Evolutionary conservation across 2,113 vertebrate genomes (phyloP), one percentile per base, ranked within the genome.

Genomic region (Spilogale gracilis): DNA sequence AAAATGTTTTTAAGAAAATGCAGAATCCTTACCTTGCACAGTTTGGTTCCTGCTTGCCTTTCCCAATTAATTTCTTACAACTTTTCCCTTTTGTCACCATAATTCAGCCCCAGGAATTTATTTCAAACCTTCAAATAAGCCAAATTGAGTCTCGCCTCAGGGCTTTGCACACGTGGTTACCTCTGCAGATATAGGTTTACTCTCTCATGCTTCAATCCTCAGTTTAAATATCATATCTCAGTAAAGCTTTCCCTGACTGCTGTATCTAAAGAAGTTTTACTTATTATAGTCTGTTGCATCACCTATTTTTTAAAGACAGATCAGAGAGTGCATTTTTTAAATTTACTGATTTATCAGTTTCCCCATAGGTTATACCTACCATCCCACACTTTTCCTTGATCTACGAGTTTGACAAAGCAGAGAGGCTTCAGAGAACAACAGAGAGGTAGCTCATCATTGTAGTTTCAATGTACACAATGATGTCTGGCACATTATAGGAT

Each of bases 1-100:
- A 74, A 95, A 79, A 84, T 2, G 48, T 95, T 93, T 93, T 21
- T 61, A 61, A 91, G 32, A 74, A 65, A 74, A 93, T 74, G 8
- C 1, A 43, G 4, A 93, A 61, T 81, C 14, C 3, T 96, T 92
- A 80, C 25, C 32, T 73, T 82, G 18, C 2, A 43, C 20, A 60
- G 11, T 90, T 82, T 45, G 16, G 8, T 65, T 20, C 30, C 50
- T 69, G 54, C 80, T 96, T 93, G 60, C 10, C 27, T 94, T 6
- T 82, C 61, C 10, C 56, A 12, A 74, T 38, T 61, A 65, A 83
- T 87, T 93, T 84, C 27, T 63, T 95, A 63, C 4, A 83, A 12
- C 4, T 63, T 81, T 85, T 12, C 43, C 17, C 10, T 88, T 52
- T 84, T 16, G 38, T 50, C 4, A 43, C 61, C 58, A 30, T 73